Evolutionary conservation across 1,140 invertebrate genomes (phyloP), one percentile per base, ranked within the genome.

Genomic region (Pseudomyrmex cubaensis): DNA sequence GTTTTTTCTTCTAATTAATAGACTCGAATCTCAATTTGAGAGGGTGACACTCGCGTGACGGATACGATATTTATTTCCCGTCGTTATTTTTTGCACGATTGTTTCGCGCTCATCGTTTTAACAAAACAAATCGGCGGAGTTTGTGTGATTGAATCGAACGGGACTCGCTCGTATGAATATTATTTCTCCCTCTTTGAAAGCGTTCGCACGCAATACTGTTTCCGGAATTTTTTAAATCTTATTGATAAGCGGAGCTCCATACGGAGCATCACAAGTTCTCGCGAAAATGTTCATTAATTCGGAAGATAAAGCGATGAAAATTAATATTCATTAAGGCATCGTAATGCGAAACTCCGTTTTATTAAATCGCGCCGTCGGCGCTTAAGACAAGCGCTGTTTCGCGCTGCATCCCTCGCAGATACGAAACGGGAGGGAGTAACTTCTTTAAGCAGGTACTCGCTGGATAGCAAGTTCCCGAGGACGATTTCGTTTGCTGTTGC

Each of bases 311-410:
- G 15, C 48, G 44, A 78, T 70, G 64, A 17, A 59, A 78, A 70
- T 70, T 70, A 78, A 78, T 78, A 78, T 25, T 78, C 70, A 78
- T 59, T 57, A 69, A 78, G 44, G 52, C 54, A 20, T 57, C 13
- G 75, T 69, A 70, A 78, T 69, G 57, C 57, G 52, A 78, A 69
- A 70, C 52, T 70, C 20, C 10, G 46, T 78, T 70, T 70, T 78
- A 78, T 78, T 78, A 78, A 59, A 78, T 78, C 35, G 64, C 15
- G 50, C 54, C 52, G 54, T 69, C 50, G 54, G 17, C 7, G 76
- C 54, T 80, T 50, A 72, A 80, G 64, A 57, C 63, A 70, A 69
- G 20, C 76, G 44, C 52, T 67, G 48, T 61, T 59, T 59, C 54
- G 52, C 66, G 52, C 17, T 15, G 64, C 17, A 78, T 70, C 64